phyloP scores from a whole-genome alignment of 2,888 invertebrate species.

The Eupithecia abbreviata region DNA sequence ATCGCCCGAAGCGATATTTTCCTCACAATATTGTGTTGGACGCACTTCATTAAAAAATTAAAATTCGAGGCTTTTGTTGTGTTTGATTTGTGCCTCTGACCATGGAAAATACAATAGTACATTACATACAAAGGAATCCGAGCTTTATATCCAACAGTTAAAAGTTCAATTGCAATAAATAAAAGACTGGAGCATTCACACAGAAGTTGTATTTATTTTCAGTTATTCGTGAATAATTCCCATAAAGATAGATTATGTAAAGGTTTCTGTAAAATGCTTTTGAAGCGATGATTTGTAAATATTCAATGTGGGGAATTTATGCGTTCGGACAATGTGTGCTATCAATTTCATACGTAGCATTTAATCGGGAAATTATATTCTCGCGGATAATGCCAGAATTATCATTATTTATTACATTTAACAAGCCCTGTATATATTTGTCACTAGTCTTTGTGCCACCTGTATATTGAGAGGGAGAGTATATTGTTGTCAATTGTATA shows the following conservation, averaged over 20 bases:
- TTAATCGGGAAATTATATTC: constrained; percentile 18
- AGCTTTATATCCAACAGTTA: constrained; percentile 51
- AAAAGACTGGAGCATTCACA: constrained; percentile 46
- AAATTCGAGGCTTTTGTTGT: constrained; percentile 75
- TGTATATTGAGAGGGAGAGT: neutral
- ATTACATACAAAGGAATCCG: constrained; percentile 54
- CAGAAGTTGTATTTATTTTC: constrained; percentile 67
- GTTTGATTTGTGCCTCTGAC: constrained; percentile 76
- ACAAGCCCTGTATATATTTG: neutral
- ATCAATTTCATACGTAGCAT: constrained; percentile 12
- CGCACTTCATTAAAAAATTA: constrained; percentile 79
- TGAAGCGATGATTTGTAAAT: constrained; percentile 64
- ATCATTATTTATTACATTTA: constrained; percentile 16
- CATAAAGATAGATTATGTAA: constrained; percentile 56
- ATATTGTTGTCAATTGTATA: neutral
- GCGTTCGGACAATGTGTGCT: constrained; percentile 17
- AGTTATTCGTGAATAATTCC: constrained; percentile 62
- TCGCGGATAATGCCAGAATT: constrained; percentile 6
- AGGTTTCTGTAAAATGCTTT: constrained; percentile 46
- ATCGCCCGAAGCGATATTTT: constrained; percentile 64
- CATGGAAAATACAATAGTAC: constrained; percentile 67
- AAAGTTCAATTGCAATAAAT: constrained; percentile 49
- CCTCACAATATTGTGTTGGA: constrained; percentile 72
- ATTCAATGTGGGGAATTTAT: constrained; percentile 46
- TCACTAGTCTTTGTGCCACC: neutral